Percentiles rank a stretch among this genome's conserved stretches.
Conservation (phyloP, 1,140 invertebrate genomes). For the Achroia grisella region DNA sequence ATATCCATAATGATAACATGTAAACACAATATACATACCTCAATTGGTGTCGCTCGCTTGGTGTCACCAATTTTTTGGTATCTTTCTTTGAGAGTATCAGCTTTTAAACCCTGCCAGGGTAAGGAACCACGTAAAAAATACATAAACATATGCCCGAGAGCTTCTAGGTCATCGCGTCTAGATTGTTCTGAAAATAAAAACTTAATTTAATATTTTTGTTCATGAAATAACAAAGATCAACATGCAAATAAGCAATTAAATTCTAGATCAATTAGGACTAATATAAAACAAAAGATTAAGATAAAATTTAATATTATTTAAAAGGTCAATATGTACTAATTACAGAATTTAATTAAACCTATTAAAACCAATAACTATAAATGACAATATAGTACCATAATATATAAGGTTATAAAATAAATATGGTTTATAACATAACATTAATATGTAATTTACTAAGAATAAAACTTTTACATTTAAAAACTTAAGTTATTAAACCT, state of each 20-base stretch:
- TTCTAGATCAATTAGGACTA: slow-evolving; percentile 1
- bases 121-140: slow-evolving; percentile 99
- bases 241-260: no score
- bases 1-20: background rate
- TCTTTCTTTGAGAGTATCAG: slow-evolving; percentile 98
- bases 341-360: no score
- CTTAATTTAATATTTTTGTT: slow-evolving; percentile 3
- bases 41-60: slow-evolving; percentile 97
- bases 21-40: slow-evolving; percentile 67
- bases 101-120: slow-evolving; percentile 99
- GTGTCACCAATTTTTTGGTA: slow-evolving; percentile 99
- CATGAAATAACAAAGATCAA: no score
- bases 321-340: no score
- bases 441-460: no score
- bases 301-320: no score
- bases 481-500: no score
- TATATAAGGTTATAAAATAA: no score
- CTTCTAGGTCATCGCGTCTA: slow-evolving; percentile 98
- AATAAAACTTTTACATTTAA: no score
- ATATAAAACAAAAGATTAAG: slow-evolving; percentile 1
- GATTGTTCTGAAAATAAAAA: slow-evolving; percentile 90
- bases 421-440: no score
- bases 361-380: no score
- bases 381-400: no score
- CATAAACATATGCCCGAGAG: slow-evolving; percentile 99